Evolutionary conservation across 2,113 vertebrate species (phyloP).

Genomic region (Quiscalus mexicanus): DNA sequence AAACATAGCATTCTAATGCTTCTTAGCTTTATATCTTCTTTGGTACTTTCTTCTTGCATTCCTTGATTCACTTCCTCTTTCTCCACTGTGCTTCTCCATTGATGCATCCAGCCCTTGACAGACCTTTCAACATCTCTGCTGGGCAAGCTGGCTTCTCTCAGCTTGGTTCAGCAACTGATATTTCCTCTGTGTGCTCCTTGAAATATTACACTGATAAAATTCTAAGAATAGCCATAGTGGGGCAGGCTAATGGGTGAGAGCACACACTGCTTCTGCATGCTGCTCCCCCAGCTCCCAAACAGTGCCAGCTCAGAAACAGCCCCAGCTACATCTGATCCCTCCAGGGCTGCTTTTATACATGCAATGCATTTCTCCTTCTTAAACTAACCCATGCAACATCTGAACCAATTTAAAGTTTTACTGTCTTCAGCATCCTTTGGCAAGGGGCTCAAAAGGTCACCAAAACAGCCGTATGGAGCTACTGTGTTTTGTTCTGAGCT

Average conservation of each 20-base stretch:
- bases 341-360: neutral
- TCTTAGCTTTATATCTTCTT: neutral
- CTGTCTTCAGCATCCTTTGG: neutral
- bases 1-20: neutral
- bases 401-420: neutral
- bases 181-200: neutral
- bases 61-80: neutral
- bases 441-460: neutral
- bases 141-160: neutral
- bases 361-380: neutral
- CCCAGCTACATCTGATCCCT: neutral
- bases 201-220: neutral
- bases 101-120: neutral
- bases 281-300: neutral
- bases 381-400: neutral
- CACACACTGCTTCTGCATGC: neutral
- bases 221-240: neutral
- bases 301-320: neutral
- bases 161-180: neutral
- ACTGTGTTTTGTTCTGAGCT: neutral
- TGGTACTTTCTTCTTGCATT: neutral
- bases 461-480: fast-evolving
- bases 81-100: neutral
- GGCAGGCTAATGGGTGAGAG: neutral
- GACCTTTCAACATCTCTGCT: neutral